Conservation (phyloP, 1,140 invertebrate species). For the Ceratitis capitata region DNA sequence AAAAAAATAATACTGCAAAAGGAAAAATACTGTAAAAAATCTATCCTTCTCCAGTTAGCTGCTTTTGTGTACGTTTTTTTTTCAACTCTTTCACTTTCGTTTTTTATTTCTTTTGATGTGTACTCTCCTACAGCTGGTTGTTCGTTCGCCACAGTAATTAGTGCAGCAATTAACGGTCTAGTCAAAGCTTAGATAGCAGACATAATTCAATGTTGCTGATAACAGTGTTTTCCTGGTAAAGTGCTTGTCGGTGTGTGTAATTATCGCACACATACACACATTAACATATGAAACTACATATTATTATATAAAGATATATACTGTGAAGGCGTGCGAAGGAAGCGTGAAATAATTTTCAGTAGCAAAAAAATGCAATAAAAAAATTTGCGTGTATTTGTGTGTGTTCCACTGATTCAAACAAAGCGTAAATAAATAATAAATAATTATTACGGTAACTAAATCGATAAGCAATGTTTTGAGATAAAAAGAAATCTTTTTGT, state of each 20-base stretch:
- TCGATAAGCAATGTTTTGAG: background rate
- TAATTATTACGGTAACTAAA: background rate
- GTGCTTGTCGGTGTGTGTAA: background rate
- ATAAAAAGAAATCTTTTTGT: background rate
- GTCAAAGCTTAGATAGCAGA: background rate
- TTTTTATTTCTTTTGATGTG: background rate
- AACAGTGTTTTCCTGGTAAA: background rate
- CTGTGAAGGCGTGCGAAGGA: no score
- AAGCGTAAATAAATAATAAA: background rate
- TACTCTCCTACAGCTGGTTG: background rate
- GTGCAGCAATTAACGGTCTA: background rate
- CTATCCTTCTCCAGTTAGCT: background rate
- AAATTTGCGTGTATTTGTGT: background rate
- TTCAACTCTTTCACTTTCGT: background rate
- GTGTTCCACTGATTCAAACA: background rate
- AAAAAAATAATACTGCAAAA: no score
- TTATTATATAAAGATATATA: no score
- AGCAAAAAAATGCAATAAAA: background rate
- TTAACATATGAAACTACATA: background rate
- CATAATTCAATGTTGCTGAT: background rate
- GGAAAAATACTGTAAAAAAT: background rate
- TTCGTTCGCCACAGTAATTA: background rate
- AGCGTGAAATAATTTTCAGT: background rate
- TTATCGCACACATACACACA: background rate
- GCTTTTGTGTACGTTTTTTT: background rate